Evolutionary conservation across 1,140 invertebrate genomes (phyloP).

Genomic region (Drosophila parvula): DNA sequence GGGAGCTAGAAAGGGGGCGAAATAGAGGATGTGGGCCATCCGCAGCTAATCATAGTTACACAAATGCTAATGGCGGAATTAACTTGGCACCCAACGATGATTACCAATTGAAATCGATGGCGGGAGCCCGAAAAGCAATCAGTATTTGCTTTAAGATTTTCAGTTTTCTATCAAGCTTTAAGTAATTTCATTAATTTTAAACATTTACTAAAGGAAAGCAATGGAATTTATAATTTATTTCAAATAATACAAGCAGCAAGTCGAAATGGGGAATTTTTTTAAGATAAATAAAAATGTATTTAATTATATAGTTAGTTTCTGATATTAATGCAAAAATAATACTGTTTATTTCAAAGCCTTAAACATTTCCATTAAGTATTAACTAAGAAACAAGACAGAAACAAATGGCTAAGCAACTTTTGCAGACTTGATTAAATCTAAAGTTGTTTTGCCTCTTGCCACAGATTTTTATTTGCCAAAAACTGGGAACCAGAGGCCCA

Average conservation of each 20-base stretch:
- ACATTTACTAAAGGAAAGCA: rapidly evolving
- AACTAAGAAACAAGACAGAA: constrained; percentile 9
- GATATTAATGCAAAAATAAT: neutral
- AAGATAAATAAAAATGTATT: no score
- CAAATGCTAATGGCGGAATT: constrained; percentile 35
- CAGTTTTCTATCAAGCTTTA: neutral
- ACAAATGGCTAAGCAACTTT: constrained; percentile 6
- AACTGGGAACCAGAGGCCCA: constrained; percentile 31
- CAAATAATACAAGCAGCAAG: no score
- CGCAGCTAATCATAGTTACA: constrained; percentile 44
- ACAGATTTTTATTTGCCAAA: constrained; percentile 19
- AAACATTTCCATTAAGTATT: neutral
- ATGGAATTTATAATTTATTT: neutral
- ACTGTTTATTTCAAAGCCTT: neutral
- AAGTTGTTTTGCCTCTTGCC: neutral
- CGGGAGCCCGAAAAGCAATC: constrained; percentile 5
- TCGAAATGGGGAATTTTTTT: no score
- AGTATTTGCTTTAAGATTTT: neutral
- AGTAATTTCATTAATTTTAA: neutral
- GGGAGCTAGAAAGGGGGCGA: no score
- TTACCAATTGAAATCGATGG: constrained; percentile 36
- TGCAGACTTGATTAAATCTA: constrained; percentile 6
- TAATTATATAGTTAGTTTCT: no score
- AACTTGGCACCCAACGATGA: constrained; percentile 25
- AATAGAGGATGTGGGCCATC: constrained; percentile 16